These are phyloP conservation scores for Zalophus californianus DNA, from an alignment of 2,797 vertebrate genomes.

Conservation along the genomic window DNA sequence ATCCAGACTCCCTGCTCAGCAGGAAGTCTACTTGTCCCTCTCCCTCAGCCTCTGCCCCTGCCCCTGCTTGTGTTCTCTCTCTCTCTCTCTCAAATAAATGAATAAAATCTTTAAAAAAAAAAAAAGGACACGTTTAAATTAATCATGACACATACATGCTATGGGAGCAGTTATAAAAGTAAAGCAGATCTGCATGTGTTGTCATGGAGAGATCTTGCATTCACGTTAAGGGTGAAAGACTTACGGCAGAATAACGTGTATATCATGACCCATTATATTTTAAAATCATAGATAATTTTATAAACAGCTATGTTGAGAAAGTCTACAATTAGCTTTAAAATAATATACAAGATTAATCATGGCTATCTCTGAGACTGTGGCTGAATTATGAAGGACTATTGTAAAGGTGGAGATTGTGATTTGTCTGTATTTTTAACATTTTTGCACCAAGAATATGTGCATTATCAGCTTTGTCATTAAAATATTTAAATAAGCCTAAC, in stretches of 20 bases:
- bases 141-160: background rate
- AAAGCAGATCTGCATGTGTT: background rate
- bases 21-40: background rate
- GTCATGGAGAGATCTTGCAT: background rate
- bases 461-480: background rate
- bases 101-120: background rate
- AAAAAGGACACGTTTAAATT: background rate
- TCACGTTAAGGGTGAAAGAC: background rate
- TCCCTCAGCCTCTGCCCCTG: background rate
- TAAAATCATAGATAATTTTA: conserved; percentile 8
- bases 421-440: background rate
- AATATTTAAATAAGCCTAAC: background rate
- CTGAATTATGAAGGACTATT: conserved; percentile 3
- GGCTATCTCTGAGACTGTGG: background rate
- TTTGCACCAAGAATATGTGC: background rate
- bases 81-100: background rate
- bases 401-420: background rate
- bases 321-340: background rate
- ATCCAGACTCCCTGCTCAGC: background rate
- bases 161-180: background rate
- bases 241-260: background rate
- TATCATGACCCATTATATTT: background rate
- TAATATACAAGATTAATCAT: background rate
- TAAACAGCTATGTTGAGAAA: background rate
- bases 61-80: background rate